Conservation (phyloP, 2,797 vertebrate species). For the Tragelaphus eurycerus region DNA sequence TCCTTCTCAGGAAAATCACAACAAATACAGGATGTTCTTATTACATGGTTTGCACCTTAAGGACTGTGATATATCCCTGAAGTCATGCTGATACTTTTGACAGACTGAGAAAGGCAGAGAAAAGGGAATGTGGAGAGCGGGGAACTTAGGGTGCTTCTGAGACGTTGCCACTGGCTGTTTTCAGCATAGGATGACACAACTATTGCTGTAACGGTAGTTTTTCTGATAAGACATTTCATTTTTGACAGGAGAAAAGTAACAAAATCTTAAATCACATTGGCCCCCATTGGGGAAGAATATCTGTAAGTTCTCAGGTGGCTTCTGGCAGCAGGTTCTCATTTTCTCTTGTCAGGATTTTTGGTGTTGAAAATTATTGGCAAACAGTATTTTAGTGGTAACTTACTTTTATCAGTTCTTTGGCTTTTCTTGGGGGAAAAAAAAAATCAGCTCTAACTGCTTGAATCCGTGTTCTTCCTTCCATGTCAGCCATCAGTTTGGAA, state of each 20-base stretch:
- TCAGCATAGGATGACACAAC: neutral
- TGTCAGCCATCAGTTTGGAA: accelerated
- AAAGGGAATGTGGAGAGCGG: neutral
- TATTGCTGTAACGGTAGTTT: neutral
- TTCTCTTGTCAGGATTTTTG: neutral
- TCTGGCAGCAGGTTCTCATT: neutral
- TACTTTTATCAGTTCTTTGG: neutral
- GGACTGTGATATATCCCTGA: neutral
- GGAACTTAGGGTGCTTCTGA: neutral
- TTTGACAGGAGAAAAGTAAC: neutral
- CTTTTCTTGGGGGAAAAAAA: neutral
- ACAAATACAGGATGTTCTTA: neutral
- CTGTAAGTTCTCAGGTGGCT: neutral
- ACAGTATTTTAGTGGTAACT: neutral
- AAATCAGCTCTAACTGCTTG: neutral
- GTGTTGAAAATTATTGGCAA: neutral
- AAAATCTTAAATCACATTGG: neutral
- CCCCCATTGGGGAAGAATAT: neutral
- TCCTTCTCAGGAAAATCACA: neutral
- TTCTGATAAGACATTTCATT: neutral
- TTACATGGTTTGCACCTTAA: neutral
- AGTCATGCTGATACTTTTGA: neutral
- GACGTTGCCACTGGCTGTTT: neutral
- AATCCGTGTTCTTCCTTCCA: neutral
- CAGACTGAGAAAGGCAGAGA: neutral